Evolutionary conservation across 1,140 invertebrate genomes (phyloP).

Genomic region (Cyrtorhinus lividipennis): DNA sequence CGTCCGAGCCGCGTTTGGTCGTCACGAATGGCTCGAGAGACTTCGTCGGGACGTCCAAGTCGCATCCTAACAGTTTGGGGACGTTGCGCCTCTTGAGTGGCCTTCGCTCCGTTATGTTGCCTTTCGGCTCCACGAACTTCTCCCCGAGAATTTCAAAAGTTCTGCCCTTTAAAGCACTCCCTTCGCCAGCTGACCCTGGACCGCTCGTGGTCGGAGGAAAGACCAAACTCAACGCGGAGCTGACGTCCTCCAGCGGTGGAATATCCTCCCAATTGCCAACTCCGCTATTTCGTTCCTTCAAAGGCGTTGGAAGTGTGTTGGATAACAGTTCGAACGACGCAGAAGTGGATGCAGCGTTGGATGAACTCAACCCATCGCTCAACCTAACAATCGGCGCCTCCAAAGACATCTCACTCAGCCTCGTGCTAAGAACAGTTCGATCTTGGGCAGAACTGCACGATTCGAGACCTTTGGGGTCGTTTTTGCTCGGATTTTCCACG

Average conservation of each 20-base stretch:
- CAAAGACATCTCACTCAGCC: background rate
- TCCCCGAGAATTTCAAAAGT: constrained; percentile 1
- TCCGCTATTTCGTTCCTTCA: background rate
- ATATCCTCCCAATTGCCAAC: background rate
- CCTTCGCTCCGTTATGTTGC: background rate
- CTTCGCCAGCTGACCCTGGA: background rate
- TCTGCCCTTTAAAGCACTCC: background rate
- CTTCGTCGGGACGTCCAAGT: too few relatives aligned
- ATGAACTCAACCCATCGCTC: background rate
- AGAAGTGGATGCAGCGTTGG: background rate
- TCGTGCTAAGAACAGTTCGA: too few relatives aligned
- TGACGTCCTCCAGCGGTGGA: background rate
- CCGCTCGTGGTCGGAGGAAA: background rate
- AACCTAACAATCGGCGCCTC: background rate
- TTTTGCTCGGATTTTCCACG: background rate
- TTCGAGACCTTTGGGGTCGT: background rate
- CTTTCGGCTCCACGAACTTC: background rate
- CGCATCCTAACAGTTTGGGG: too few relatives aligned
- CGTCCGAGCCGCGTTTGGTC: background rate
- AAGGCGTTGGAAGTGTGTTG: background rate
- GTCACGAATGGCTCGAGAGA: too few relatives aligned
- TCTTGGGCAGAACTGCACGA: background rate
- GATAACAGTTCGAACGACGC: background rate
- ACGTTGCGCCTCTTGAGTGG: background rate
- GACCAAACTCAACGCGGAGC: background rate